Evolutionary conservation across 2,888 invertebrate genomes (phyloP).

Genomic region (Thecophora atra): DNA sequence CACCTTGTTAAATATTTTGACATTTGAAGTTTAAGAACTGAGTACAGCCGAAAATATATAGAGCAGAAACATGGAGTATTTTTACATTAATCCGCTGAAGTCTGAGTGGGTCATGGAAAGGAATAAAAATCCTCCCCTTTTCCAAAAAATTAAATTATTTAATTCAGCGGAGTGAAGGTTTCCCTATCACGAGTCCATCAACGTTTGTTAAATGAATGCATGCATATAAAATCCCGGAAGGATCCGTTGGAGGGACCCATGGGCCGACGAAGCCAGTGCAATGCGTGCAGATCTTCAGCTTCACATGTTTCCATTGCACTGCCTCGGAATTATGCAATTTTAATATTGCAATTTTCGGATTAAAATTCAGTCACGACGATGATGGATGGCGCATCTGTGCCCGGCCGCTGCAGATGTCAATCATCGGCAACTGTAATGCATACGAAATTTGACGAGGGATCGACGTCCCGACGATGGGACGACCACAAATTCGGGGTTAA

Average conservation of each 20-base stretch:
- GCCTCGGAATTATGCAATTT: slow-evolving; percentile 9
- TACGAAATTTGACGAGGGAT: slow-evolving; percentile 18
- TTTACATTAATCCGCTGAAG: neutral
- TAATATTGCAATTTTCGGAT: slow-evolving; percentile 27
- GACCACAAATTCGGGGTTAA: slow-evolving; percentile 15
- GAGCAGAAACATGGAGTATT: neutral
- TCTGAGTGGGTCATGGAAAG: no score
- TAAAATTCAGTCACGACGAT: slow-evolving; percentile 25
- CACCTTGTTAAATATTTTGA: slow-evolving; percentile 32
- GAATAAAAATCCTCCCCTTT: no score
- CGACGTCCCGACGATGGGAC: neutral
- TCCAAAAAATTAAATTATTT: no score
- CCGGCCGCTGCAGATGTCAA: slow-evolving; percentile 23
- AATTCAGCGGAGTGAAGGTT: no score
- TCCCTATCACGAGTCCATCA: neutral
- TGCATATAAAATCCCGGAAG: slow-evolving; percentile 3
- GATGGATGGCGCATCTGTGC: slow-evolving; percentile 32
- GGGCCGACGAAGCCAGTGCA: neutral
- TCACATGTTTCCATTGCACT: neutral
- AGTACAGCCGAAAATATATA: neutral
- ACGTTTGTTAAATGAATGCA: neutral
- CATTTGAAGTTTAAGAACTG: slow-evolving; percentile 19
- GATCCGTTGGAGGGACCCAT: neutral
- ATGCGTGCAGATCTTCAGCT: neutral
- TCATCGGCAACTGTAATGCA: slow-evolving; percentile 2